Percentiles rank a stretch among this genome's conserved stretches.
phyloP scores from a whole-genome alignment of 2,797 vertebrate genomes.

The Coracias cyanogaster region DNA sequence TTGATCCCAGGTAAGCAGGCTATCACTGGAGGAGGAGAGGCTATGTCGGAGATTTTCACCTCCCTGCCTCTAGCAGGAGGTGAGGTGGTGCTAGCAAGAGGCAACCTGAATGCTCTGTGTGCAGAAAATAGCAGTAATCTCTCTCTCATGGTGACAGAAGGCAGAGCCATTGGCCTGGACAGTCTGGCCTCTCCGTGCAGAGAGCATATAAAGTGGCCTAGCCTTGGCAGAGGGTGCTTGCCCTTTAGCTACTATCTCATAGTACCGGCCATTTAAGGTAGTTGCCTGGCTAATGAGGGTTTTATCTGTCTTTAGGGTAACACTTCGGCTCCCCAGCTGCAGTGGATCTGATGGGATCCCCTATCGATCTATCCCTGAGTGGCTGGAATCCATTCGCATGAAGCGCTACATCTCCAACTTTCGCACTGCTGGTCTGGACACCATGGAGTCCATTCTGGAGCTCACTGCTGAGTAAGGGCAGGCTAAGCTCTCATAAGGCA shows the following conservation, averaged over 20 bases:
- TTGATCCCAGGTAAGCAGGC: conserved; percentile 78
- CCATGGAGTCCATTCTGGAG: conserved; percentile 89
- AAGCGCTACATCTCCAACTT: conserved; percentile 94
- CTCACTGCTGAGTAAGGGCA: conserved; percentile 82
- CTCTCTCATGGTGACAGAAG: background rate
- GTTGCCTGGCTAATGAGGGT: background rate
- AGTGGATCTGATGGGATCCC: conserved; percentile 83
- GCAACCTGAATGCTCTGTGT: background rate
- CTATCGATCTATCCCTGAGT: conserved; percentile 86
- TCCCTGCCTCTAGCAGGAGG: background rate
- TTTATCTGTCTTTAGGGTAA: conserved; percentile 68
- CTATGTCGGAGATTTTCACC: background rate
- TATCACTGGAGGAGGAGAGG: background rate
- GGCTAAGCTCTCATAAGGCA: background rate
- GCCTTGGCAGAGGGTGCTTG: background rate
- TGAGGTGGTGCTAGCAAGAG: background rate
- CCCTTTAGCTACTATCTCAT: background rate
- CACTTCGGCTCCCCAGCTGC: conserved; percentile 82
- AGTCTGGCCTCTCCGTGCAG: background rate
- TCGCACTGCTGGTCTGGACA: conserved; percentile 89
- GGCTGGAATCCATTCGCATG: conserved; percentile 94
- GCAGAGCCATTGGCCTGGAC: background rate
- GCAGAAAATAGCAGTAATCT: background rate
- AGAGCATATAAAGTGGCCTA: background rate
- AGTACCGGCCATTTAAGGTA: background rate